phyloP scores from a whole-genome alignment of 2,888 invertebrate genomes.

The Macrosiphum euphorbiae region DNA sequence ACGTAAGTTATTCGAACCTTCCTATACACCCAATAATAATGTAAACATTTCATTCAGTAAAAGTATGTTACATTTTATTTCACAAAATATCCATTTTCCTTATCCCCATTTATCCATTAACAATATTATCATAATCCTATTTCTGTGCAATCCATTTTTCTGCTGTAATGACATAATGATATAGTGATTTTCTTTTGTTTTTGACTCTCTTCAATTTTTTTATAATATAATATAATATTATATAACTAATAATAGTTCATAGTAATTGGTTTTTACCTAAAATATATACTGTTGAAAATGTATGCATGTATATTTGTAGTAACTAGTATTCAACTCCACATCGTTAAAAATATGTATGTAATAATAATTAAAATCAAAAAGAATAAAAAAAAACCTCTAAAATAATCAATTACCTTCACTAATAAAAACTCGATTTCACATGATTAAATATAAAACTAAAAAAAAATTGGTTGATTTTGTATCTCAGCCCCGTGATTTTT shows the following conservation, averaged over 20 bases:
- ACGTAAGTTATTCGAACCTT: constrained; percentile 1
- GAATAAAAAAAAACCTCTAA: neutral
- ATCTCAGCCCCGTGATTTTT: neutral
- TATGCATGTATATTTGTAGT: too few relatives aligned
- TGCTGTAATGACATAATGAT: neutral
- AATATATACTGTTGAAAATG: too few relatives aligned
- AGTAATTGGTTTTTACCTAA: neutral
- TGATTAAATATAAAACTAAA: neutral
- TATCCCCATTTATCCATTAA: neutral
- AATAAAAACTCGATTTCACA: neutral
- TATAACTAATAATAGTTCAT: neutral
- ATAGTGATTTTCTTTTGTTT: neutral
- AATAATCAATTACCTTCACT: neutral
- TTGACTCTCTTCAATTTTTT: neutral
- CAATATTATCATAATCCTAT: neutral
- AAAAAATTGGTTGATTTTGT: neutral
- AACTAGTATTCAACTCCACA: neutral
- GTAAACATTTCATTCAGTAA: neutral
- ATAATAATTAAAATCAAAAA: neutral
- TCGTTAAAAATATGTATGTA: neutral
- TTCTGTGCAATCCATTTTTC: neutral
- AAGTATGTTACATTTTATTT: neutral
- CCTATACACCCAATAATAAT: neutral
- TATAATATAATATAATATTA: neutral
- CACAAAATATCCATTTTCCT: neutral